Evolutionary conservation across 2,888 invertebrate species (phyloP), one percentile per base, ranked within the genome.

Genomic region (Lycocerus yunnanus): DNA sequence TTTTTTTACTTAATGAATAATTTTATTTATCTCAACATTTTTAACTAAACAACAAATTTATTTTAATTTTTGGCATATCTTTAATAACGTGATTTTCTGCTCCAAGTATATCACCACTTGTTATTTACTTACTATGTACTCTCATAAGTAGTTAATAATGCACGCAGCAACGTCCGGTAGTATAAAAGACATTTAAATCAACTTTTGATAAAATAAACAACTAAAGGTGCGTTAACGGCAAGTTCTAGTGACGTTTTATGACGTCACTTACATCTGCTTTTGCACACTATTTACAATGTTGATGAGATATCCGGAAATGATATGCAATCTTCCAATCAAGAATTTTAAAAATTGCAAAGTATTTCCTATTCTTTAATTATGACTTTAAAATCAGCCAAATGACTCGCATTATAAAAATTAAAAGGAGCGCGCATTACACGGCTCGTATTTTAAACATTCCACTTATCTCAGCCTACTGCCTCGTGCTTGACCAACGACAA

Each of bases 251-350:
- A 80, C 80, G 80, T 80, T 74, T 68, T 68, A 58, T 79, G 78
- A 80, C 80, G 80, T 80, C 80, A 79, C 67, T 69, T 78, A 71
- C 79, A 80, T 80, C 78, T 80, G n/a, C n/a, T n/a, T n/a, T n/a
- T n/a, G 80, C 80, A 78, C 59, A 68, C 72, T 72, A 75, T 75
- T 63, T 72, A 75, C 79, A 78, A 78, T 77, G 74, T 80, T 78
- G 75, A 76, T 67, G 74, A 80, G 76, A 73, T 76, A 72, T 76
- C 78, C 80, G 80, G 80, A 80, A 79, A 76, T 78, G 78, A 79
- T 79, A 78, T 73, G 75, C 77, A 81, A 81, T 80, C 79, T 80
- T 77, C 78, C 79, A 79, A 79, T 81, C 72, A 71, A 69, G 72
- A 75, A 72, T 69, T 76, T 72, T 58, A 70, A 72, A 72, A 75